Evolutionary conservation across 2,113 vertebrate genomes (phyloP).

Genomic region (Typhlomys cinereus): DNA sequence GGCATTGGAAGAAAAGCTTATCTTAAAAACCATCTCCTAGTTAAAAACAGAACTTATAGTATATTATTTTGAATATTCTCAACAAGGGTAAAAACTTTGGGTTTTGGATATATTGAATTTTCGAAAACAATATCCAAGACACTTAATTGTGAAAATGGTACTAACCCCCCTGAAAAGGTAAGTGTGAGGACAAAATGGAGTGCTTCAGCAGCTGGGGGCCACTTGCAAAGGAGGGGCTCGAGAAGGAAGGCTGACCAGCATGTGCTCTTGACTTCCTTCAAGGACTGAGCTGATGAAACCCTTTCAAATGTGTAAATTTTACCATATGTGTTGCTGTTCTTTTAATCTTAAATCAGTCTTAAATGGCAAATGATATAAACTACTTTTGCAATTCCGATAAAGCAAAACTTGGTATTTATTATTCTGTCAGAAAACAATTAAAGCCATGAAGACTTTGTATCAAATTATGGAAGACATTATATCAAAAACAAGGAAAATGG

Average conservation of each 20-base stretch:
- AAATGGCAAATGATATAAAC: constrained; percentile 28
- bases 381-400: constrained; percentile 3
- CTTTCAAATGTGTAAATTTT: not conserved
- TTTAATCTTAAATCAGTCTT: not conserved
- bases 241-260: not conserved
- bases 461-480: not conserved
- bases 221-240: not conserved
- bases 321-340: too few relatives aligned
- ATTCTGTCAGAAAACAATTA: not conserved
- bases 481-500: not conserved
- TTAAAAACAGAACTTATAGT: not conserved
- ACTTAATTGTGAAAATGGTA: not conserved
- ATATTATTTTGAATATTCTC: not conserved
- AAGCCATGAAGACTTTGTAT: not conserved
- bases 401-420: not conserved
- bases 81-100: not conserved
- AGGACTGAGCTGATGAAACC: not conserved
- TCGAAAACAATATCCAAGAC: not conserved
- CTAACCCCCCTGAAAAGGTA: not conserved
- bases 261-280: not conserved
- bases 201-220: not conserved
- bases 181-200: not conserved
- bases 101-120: constrained; percentile 19
- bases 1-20: not conserved
- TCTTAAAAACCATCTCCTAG: not conserved